A percentile compares a stretch with the other conserved stretches of the same genome.
These are phyloP conservation scores for Monomorium pharaonis DNA, from an alignment of 1,140 invertebrate species.

Conservation along the genomic window DNA sequence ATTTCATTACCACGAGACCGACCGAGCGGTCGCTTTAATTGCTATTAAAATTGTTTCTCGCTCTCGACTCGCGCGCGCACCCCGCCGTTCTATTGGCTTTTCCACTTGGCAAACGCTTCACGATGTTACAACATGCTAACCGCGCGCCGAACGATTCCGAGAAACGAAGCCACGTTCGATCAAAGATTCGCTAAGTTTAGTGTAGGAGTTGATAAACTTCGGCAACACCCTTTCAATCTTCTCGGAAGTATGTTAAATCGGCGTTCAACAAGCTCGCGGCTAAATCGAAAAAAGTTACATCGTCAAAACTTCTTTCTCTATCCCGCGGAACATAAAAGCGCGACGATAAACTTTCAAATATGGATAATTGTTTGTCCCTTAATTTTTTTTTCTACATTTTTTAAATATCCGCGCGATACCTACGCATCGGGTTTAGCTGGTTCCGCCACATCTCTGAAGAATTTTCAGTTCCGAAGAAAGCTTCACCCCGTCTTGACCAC, in stretches of 20 bases:
- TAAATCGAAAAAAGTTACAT: not conserved
- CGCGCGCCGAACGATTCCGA: not conserved
- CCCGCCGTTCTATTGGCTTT: conserved; percentile 18
- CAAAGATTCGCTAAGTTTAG: conserved; percentile 32
- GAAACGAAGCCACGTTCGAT: not conserved
- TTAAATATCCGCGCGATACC: not conserved
- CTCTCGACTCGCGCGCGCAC: not conserved
- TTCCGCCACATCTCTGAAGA: conserved; percentile 12
- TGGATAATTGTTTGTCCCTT: too few relatives aligned
- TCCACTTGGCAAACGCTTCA: conserved; percentile 38
- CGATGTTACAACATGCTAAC: not conserved
- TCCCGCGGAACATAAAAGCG: not conserved
- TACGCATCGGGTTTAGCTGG: conserved; percentile 50
- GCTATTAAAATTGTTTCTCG: conserved; percentile 72
- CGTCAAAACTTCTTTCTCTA: not conserved
- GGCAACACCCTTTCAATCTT: not conserved
- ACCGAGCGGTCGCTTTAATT: conserved; percentile 74
- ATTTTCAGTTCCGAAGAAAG: not conserved
- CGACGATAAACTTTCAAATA: not conserved
- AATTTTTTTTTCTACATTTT: not conserved
- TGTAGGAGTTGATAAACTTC: not conserved
- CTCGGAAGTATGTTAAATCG: not conserved
- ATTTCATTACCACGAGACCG: conserved; percentile 77
- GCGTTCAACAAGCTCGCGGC: not conserved
- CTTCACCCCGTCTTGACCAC: not conserved